phyloP scores from a whole-genome alignment of 1,140 invertebrate species.

The Latrodectus geometricus region DNA sequence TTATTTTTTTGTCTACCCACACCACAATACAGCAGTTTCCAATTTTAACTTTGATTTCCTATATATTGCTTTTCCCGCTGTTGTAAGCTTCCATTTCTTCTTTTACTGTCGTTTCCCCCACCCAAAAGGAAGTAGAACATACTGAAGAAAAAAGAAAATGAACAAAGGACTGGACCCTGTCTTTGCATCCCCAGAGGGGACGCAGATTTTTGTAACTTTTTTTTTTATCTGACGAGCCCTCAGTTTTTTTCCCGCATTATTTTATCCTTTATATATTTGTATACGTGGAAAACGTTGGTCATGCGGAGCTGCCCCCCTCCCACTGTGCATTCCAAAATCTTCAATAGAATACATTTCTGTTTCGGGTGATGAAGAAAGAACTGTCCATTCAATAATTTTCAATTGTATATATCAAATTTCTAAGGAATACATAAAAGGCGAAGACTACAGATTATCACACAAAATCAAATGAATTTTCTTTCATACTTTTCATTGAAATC shows the following conservation, averaged over 20 bases:
- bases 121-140: constrained; percentile 36
- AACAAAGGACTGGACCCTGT: constrained; percentile 46
- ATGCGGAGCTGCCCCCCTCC: constrained; percentile 10
- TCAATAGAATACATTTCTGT: constrained; percentile 37
- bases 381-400: too few species aligned
- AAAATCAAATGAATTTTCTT: too few species aligned
- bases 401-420: too few species aligned
- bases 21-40: constrained; percentile 17
- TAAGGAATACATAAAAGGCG: too few species aligned
- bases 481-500: too few species aligned
- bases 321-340: constrained; percentile 4
- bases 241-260: constrained; percentile 22
- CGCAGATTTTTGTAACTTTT: constrained; percentile 23
- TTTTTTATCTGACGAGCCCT: constrained; percentile 19
- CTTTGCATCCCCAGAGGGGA: constrained; percentile 29
- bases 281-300: constrained; percentile 19
- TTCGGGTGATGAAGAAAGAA: too few species aligned
- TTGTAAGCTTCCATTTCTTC: constrained; percentile 39
- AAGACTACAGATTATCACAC: too few species aligned
- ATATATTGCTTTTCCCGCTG: constrained; percentile 40
- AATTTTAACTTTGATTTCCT: constrained; percentile 54
- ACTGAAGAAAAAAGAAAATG: constrained; percentile 19
- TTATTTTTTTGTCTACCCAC: background rate
- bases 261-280: constrained; percentile 9
- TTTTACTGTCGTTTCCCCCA: constrained; percentile 2